Conservation (phyloP, 2,888 invertebrate species). For the Idaea straminata region DNA sequence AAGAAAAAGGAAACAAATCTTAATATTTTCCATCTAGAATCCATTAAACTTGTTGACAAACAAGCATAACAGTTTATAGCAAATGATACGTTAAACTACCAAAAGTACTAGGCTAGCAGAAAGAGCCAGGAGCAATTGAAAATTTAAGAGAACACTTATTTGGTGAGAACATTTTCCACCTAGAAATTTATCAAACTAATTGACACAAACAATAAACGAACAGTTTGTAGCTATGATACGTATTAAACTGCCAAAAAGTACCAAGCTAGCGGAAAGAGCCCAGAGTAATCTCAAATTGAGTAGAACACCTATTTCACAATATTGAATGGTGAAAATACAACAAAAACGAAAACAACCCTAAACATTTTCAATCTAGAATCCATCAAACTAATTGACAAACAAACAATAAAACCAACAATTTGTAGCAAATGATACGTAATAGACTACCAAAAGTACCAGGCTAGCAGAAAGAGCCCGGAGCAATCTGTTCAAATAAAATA, state of each 20-base stretch:
- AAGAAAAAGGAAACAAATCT: background rate
- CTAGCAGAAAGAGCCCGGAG: conserved; percentile 9
- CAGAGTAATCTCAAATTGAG: conserved; percentile 8
- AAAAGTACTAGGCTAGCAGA: background rate
- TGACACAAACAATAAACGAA: background rate
- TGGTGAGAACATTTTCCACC: too few relatives aligned
- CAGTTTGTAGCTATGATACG: background rate
- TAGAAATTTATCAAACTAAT: background rate
- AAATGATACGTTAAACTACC: background rate
- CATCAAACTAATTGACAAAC: background rate
- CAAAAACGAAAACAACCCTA: too few relatives aligned
- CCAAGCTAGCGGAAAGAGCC: conserved; percentile 6
- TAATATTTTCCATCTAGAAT: background rate
- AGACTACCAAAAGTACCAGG: background rate
- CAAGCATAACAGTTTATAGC: background rate
- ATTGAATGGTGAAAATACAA: too few relatives aligned
- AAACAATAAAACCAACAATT: background rate
- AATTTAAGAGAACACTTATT: too few relatives aligned
- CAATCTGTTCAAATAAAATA: conserved; percentile 24
- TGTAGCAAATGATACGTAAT: background rate
- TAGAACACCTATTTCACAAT: too few relatives aligned
- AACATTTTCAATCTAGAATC: background rate
- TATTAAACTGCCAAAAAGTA: background rate
- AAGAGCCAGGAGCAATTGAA: conserved; percentile 12
- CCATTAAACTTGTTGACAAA: background rate